Conservation (phyloP, 2,888 invertebrate species). For the Seira musarum region DNA sequence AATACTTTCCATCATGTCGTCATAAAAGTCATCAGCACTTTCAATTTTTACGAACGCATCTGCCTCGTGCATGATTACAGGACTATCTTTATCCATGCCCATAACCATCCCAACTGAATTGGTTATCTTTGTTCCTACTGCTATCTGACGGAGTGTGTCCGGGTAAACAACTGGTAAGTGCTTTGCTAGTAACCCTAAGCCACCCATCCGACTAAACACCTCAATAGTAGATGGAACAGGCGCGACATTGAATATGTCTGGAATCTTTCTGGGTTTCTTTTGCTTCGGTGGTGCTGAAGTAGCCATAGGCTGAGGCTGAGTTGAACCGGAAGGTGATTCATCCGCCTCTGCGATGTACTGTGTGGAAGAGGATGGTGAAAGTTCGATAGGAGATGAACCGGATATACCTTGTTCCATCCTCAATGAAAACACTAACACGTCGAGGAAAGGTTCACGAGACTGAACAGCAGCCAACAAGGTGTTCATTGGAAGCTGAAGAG, state of each 20-base stretch:
- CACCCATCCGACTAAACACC: slow-evolving; percentile 90
- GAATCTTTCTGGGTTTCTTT: slow-evolving; percentile 47
- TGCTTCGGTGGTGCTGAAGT: slow-evolving; percentile 5
- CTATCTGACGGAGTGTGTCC: slow-evolving; percentile 78
- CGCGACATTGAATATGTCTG: slow-evolving; percentile 67
- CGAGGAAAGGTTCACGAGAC: slow-evolving; percentile 63
- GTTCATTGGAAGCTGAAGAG: slow-evolving; percentile 56
- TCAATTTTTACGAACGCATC: slow-evolving; percentile 80
- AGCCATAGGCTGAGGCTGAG: neutral
- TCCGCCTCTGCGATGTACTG: slow-evolving; percentile 41
- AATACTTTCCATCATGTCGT: slow-evolving; percentile 71
- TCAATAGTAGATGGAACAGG: slow-evolving; percentile 78
- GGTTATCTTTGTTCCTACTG: slow-evolving; percentile 64
- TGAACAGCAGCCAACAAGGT: slow-evolving; percentile 66
- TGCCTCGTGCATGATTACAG: slow-evolving; percentile 56
- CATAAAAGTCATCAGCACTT: slow-evolving; percentile 74
- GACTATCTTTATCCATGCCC: slow-evolving; percentile 66
- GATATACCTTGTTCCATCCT: slow-evolving; percentile 56
- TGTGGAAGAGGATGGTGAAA: slow-evolving; percentile 63
- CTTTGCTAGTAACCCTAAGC: slow-evolving; percentile 89
- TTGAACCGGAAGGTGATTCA: neutral
- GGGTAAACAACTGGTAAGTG: slow-evolving; percentile 92
- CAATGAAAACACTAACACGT: slow-evolving; percentile 62
- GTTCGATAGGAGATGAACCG: slow-evolving; percentile 32
- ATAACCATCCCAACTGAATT: slow-evolving; percentile 58